Percentiles rank a stretch among this genome's conserved stretches.
These are phyloP conservation scores for Cyanoderma ruficeps DNA, from an alignment of 2,113 vertebrate species.

Conservation along the genomic window DNA sequence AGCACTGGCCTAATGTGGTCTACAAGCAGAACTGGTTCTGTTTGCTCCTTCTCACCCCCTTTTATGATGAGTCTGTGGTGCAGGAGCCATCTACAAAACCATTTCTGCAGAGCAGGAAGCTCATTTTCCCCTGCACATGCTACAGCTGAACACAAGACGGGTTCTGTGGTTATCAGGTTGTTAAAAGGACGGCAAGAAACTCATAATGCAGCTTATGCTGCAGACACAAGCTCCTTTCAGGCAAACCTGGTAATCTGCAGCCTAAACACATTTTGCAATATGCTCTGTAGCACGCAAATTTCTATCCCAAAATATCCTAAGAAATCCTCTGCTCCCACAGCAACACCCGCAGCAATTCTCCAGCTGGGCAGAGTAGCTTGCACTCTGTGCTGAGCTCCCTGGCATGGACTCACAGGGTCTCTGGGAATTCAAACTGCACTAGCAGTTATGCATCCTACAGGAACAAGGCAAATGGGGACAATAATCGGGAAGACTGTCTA, in stretches of 20 bases:
- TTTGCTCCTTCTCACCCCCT: neutral
- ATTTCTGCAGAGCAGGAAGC: neutral
- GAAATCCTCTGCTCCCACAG: neutral
- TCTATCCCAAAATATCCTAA: neutral
- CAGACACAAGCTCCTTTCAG: neutral
- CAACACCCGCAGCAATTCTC: neutral
- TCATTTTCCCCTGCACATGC: neutral
- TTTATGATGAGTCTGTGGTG: accelerated
- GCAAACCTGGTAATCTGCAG: neutral
- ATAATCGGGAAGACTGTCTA: neutral
- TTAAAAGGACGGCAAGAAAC: neutral
- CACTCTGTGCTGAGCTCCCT: neutral
- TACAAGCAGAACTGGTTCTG: neutral
- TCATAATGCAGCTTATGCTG: neutral
- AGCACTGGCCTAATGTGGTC: accelerated
- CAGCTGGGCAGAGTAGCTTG: neutral
- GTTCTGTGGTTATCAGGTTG: neutral
- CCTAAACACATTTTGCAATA: neutral
- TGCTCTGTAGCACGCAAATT: neutral
- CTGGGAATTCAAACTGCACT: neutral
- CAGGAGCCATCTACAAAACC: neutral
- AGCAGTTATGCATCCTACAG: neutral
- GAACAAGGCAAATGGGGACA: neutral
- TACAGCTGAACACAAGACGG: neutral
- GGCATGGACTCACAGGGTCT: neutral